phyloP scores from a whole-genome alignment of 2,797 vertebrate genomes.

The Serranus cabrilla region DNA sequence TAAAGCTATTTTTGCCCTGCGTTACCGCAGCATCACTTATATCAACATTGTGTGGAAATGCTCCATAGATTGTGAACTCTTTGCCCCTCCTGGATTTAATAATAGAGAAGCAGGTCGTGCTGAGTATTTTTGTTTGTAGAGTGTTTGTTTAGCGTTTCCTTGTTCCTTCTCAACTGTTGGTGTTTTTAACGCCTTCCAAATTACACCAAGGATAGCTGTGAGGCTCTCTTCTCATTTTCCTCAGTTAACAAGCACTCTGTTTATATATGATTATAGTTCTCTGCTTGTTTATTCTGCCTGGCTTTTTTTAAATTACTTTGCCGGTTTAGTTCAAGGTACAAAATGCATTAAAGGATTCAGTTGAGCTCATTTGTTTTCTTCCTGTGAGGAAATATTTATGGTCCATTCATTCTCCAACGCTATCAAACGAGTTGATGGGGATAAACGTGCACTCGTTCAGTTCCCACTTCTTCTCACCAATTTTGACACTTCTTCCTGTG shows the following conservation, averaged over 20 bases:
- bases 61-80: constrained; percentile 50
- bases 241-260: constrained; percentile 80
- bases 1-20: constrained; percentile 36
- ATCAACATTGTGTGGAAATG: constrained; percentile 39
- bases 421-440: constrained; percentile 21
- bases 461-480: not conserved
- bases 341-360: constrained; percentile 62
- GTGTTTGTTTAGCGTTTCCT: constrained; percentile 56
- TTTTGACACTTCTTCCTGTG: constrained; percentile 38
- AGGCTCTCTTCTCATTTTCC: constrained; percentile 75
- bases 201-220: constrained; percentile 69
- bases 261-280: constrained; percentile 78
- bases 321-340: constrained; percentile 66
- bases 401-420: constrained; percentile 32
- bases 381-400: constrained; percentile 39
- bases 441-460: not conserved
- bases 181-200: constrained; percentile 68
- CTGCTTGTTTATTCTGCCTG: constrained; percentile 67
- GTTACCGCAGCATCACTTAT: constrained; percentile 45
- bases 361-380: constrained; percentile 47
- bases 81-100: constrained; percentile 51
- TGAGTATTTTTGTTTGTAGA: constrained; percentile 61
- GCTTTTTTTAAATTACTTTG: constrained; percentile 63
- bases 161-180: constrained; percentile 69
- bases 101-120: constrained; percentile 37